Percentiles rank a stretch among this genome's conserved stretches.
phyloP scores from a whole-genome alignment of 1,140 invertebrate species.

The Heliconius hewitsoni region DNA sequence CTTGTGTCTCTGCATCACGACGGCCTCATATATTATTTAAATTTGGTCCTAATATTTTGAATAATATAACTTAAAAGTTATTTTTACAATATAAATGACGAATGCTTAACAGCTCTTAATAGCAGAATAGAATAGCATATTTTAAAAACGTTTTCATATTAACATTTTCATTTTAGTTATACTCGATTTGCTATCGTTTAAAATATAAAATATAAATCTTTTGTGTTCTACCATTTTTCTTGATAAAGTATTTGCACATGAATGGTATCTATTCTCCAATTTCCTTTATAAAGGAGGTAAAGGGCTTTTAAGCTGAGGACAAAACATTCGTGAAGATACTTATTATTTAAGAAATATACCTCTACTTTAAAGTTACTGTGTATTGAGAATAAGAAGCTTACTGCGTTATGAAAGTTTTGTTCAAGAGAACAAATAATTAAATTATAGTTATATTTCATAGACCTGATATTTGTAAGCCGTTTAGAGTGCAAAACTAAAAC shows the following conservation, averaged over 20 bases:
- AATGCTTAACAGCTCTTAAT: not conserved
- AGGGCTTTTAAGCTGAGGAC: not conserved
- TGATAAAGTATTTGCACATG: not conserved
- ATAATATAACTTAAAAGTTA: not conserved
- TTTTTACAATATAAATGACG: not conserved
- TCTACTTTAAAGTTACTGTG: not conserved
- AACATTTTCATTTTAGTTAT: not conserved
- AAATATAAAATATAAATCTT: not conserved
- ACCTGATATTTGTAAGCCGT: too few relatives aligned
- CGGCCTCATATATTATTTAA: too few relatives aligned
- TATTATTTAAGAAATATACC: not conserved
- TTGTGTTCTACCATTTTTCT: slow-evolving; percentile 4
- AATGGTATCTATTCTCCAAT: not conserved
- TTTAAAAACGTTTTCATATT: not conserved
- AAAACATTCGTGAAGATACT: not conserved
- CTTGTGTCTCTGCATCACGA: too few relatives aligned
- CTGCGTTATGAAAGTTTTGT: not conserved
- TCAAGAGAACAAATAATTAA: too few relatives aligned
- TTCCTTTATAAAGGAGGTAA: not conserved
- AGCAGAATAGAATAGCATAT: not conserved
- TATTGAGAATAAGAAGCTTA: not conserved
- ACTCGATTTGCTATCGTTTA: not conserved
- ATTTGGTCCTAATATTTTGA: too few relatives aligned
- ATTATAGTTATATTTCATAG: too few relatives aligned
- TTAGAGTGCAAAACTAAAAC: too few relatives aligned